Percentiles rank a stretch among this genome's conserved stretches.
Evolutionary conservation across 1,140 invertebrate species (phyloP).

Genomic region (Lepidurus couesii): DNA sequence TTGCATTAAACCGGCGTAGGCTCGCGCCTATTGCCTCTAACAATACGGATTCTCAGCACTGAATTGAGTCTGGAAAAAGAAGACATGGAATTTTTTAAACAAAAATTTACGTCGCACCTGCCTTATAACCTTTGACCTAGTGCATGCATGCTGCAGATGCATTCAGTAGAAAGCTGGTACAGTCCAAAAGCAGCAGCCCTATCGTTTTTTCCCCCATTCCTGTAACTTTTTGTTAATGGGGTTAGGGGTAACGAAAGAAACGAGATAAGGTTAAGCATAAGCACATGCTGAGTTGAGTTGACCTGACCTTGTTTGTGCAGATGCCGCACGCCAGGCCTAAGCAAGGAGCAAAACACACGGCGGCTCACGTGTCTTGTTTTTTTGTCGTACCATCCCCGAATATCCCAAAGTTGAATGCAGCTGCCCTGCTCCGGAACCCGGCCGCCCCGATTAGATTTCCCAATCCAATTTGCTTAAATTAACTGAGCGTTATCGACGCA

Average conservation of each 20-base stretch:
- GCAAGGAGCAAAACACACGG: not conserved
- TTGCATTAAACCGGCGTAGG: too few species aligned
- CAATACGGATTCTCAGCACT: too few species aligned
- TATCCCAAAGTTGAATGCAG: not conserved
- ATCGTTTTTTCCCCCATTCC: not conserved
- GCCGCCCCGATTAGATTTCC: not conserved
- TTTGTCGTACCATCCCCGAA: not conserved
- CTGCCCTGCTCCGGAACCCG: not conserved
- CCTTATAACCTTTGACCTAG: slow-evolving; percentile 4
- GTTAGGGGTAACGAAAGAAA: slow-evolving; percentile 15
- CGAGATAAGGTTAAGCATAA: slow-evolving; percentile 19
- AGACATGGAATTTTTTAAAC: too few species aligned
- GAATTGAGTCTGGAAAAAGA: too few species aligned
- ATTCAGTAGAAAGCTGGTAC: not conserved
- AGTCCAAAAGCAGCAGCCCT: not conserved
- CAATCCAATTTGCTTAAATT: not conserved
- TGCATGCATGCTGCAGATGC: slow-evolving; percentile 13
- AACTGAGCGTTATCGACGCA: not conserved
- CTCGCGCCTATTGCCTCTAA: too few species aligned
- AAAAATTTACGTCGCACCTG: not conserved
- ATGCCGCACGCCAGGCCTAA: not conserved
- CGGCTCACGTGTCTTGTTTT: slow-evolving; percentile 4
- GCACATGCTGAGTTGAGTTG: not conserved
- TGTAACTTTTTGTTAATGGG: not conserved
- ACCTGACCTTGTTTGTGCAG: slow-evolving; percentile 13